Base-by-base conservation (phyloP, 2,797 vertebrate genomes). In the Tarsius wallacei region DNA sequence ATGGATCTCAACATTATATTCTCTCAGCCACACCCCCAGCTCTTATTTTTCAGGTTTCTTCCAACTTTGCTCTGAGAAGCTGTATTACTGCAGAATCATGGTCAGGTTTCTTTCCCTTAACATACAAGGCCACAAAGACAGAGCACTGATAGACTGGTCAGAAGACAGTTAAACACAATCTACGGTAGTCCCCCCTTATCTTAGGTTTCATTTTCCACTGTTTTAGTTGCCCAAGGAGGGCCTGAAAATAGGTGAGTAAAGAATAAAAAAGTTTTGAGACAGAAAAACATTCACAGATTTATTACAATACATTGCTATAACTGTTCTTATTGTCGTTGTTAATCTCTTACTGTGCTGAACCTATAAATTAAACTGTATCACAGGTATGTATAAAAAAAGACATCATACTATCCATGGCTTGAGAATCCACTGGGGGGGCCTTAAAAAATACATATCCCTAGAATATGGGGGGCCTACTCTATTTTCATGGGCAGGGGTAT, bases 1-100 rank as follows among this genome's bases (percentile, higher is more conserved):
- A 59, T 2, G 47, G 95, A 86, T 97, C 95, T 97, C 84, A 93
- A 1, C 36, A 80, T 92, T 64, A 53, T 74, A 84, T 42, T 97
- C 96, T 88, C 93, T 97, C 86, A 95, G 97, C 97, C 97, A 63
- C 85, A 94, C 97, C 94, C 26, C 77, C 26, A 61, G 31, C 88
- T 96, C 24, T 51, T 87, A 63, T 82, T 97, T 97, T 98, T 97
- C 73, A 94, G 55, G 86, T 94, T 95, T 93, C 94, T 94, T 57
- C 66, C 53, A 89, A 87, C 84, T 94, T 94, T 92, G 90, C 55
- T 90, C 86, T 74, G 96, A 92, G 85, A 74, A 96, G 66, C 57
- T 86, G 28, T 85, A 93, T 42, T 66, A 94, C 19, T 84, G 87
- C 47, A 97, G 77, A 85, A 90, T 82, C 64, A 64, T 16, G n/a